phyloP scores from a whole-genome alignment of 2,113 vertebrate species.

The Sphaerodactylus townsendi region DNA sequence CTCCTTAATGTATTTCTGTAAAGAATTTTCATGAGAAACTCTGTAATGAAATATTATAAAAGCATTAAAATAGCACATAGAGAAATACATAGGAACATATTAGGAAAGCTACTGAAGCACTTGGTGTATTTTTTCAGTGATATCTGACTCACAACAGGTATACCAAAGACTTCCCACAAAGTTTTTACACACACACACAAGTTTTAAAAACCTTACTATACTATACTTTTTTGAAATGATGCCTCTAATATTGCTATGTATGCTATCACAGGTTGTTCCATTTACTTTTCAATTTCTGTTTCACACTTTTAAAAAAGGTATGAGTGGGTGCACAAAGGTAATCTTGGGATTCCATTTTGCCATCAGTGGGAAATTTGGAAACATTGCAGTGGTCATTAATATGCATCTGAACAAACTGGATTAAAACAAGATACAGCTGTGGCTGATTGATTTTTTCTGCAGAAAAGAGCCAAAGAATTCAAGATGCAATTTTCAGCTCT shows the following conservation, averaged over 20 bases:
- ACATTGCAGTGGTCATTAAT: neutral
- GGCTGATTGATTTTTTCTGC: neutral
- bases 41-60: too few relatives aligned
- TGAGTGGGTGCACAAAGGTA: neutral
- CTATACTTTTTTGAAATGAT: neutral
- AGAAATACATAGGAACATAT: too few relatives aligned
- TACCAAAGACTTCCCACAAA: too few relatives aligned
- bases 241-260: neutral
- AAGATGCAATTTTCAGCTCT: slow-evolving; percentile 4
- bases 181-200: neutral
- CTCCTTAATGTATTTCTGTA: too few relatives aligned
- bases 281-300: neutral
- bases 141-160: too few relatives aligned
- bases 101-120: too few relatives aligned
- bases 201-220: neutral
- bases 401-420: neutral
- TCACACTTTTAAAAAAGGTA: too few relatives aligned
- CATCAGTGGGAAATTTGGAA: neutral
- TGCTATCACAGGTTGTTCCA: too few relatives aligned
- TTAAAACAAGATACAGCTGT: slow-evolving; percentile 2
- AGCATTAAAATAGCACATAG: too few relatives aligned
- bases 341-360: neutral
- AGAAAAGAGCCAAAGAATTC: neutral
- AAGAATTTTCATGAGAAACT: too few relatives aligned
- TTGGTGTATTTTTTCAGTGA: too few relatives aligned